Evolutionary conservation across 2,797 vertebrate genomes (phyloP), one percentile per base, ranked within the genome.

Genomic region (Benthosema pterotum): DNA sequence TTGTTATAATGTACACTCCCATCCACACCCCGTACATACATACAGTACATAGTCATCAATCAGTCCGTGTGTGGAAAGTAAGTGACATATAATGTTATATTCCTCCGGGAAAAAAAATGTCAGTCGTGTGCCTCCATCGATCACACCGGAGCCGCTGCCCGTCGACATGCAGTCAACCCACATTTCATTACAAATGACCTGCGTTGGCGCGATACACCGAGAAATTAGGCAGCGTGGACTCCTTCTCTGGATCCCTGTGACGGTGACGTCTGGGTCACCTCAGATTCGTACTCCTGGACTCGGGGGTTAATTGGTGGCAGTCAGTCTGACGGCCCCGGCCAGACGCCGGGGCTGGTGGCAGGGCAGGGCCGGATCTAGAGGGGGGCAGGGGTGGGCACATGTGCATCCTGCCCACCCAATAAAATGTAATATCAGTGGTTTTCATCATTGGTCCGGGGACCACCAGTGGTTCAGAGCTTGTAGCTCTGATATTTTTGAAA

Each of bases 261-360:
- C 52, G 62, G 18, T 32, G 72, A 66, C 45, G 14, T 66, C 18
- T 65, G 8, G 51, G 57, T 61, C 74, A 64, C 69, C 32, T 12
- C 49, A 15, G 50, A 60, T 72, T 53, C 74, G 81, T 76, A 65
- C 80, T 45, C 48, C 42, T 59, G 42, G 19, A 62, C 67, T 55
- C 14, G 9, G 5, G 49, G 83, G 87, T 89, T 91, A 89, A 91
- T 87, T 90, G 85, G 85, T 82, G 82, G 78, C 80, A 76, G 77
- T 60, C 58, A 43, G 77, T 60, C 58, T 32, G 71, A 74, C 42
- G 22, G 61, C 60, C 60, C 74, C 57, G 67, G 32, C 69, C 69
- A 48, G 80, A n/a, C n/a, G n/a, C n/a, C n/a, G n/a, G n/a, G n/a
- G n/a, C n/a, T n/a, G n/a, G n/a, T n/a, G n/a, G n/a, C n/a, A n/a